Base-by-base conservation (phyloP, 2,113 vertebrate genomes). In the Craseonycteris thonglongyai region DNA sequence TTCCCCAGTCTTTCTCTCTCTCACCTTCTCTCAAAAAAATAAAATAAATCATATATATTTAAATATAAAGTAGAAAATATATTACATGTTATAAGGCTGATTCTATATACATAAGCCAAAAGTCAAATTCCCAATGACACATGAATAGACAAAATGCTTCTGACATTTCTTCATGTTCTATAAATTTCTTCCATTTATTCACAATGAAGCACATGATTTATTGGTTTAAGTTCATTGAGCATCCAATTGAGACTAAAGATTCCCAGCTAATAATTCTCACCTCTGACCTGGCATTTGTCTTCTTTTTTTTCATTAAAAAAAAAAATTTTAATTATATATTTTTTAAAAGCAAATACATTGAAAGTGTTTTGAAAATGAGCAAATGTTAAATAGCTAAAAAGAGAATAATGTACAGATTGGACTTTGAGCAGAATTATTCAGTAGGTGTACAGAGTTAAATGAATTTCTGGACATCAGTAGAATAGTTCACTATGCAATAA, bases 121-220 rank as follows among this genome's bases (percentile, higher is more conserved):
- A 88, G 8, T 82, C 69, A 74, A 81, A 72, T 91, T 90, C 33
- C 7, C 75, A 45, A 40, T 61, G 76, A 65, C n/a, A 58, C 19
- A 74, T 74, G 15, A 28, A 72, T 19, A 38, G 49, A 38, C 14
- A 88, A 93, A 85, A 51, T 68, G 56, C 18, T 92, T 65, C 33
- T 92, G 92, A 95, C 58, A 78, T 81, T 88, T 87, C 84, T 90
- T 76, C 45, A 61, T 92, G 56, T 96, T 92, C 81, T 95, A 30
- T 72, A 88, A 91, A 92, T 78, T 63, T 93, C 38, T 40, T 78
- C 42, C 51, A 95, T 83, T 96, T 78, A 81, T 63, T 95, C 66
- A 88, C 58, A 96, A 78, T 95, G 92, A 94, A 87, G 56, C 72
- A 82, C 38, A 65, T 26, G 6, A 86, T 93, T 91, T 92, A 95